Evolutionary conservation across 2,888 invertebrate species (phyloP).

Genomic region (Stenodema calcarata): DNA sequence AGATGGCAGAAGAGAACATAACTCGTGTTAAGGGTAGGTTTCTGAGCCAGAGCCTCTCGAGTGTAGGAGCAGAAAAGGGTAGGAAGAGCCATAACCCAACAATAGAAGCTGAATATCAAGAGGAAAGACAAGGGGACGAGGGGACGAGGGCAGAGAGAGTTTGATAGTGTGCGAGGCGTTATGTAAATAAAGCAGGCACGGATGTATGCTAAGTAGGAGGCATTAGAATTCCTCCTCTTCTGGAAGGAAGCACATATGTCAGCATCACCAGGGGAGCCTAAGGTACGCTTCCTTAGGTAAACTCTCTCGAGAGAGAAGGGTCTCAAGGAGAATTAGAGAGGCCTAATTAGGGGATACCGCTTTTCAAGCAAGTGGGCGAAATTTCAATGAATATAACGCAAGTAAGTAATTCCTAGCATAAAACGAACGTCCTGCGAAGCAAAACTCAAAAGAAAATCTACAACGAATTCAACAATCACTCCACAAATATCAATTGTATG

Average conservation of each 20-base stretch:
- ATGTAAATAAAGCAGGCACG: slow-evolving; percentile 7
- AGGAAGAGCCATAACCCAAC: background rate
- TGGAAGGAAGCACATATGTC: slow-evolving; percentile 13
- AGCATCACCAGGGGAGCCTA: background rate
- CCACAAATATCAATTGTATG: too few species aligned
- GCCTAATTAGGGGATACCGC: background rate
- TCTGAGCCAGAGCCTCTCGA: background rate
- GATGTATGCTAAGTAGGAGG: slow-evolving; percentile 15
- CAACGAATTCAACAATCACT: too few species aligned
- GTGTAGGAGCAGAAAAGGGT: background rate
- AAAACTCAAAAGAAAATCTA: too few species aligned
- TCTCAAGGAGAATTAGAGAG: background rate
- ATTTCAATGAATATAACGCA: background rate
- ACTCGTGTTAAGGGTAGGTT: background rate
- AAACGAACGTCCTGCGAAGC: too few species aligned
- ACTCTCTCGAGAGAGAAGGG: background rate
- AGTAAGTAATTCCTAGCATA: too few species aligned
- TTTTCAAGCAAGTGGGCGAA: background rate
- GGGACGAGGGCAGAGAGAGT: background rate
- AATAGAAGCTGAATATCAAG: slow-evolving; percentile 21
- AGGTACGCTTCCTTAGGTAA: background rate
- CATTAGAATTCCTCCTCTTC: slow-evolving; percentile 15
- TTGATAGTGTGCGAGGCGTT: slow-evolving; percentile 10
- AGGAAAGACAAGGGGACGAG: background rate
- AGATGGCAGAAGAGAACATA: background rate